These are phyloP conservation scores for Oppia nitens DNA, from an alignment of 1,140 invertebrate genomes.

Conservation along the genomic window DNA sequence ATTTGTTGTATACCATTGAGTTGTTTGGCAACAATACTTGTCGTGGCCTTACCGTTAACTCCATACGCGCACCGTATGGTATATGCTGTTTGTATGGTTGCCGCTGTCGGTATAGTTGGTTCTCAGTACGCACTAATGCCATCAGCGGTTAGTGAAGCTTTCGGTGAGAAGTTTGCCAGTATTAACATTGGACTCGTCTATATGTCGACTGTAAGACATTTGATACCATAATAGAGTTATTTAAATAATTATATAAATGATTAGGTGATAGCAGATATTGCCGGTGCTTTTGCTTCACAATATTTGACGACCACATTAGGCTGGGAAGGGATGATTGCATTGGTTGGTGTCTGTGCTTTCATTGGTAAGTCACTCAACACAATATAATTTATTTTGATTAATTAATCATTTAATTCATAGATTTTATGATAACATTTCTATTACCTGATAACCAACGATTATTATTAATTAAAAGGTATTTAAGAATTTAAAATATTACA, in stretches of 20 bases:
- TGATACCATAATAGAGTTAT: not conserved
- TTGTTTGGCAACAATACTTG: slow-evolving; percentile 2
- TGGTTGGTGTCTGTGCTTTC: slow-evolving; percentile 1
- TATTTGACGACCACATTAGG: slow-evolving; percentile 8
- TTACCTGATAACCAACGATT: not conserved
- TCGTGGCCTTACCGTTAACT: not conserved
- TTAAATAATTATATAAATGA: not conserved
- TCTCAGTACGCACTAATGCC: slow-evolving; percentile 16
- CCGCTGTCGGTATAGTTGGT: slow-evolving; percentile 6
- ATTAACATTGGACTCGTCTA: slow-evolving; percentile 14
- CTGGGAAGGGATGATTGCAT: slow-evolving; percentile 10
- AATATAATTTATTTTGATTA: not conserved
- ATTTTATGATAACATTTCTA: slow-evolving; percentile 6
- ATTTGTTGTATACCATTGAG: slow-evolving; percentile 11
- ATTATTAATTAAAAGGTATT: not conserved
- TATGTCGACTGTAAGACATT: slow-evolving; percentile 12
- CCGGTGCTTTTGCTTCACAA: slow-evolving; percentile 8
- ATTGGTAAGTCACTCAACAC: not conserved
- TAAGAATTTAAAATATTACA: no score
- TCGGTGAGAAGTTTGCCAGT: slow-evolving; percentile 12
- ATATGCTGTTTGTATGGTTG: not conserved
- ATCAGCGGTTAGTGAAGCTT: slow-evolving; percentile 7
- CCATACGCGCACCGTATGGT: not conserved
- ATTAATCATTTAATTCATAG: not conserved
- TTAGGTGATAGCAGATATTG: slow-evolving; percentile 10